Evolutionary conservation across 2,113 vertebrate genomes (phyloP).

Genomic region (Pseudolaguvia tuberculata): DNA sequence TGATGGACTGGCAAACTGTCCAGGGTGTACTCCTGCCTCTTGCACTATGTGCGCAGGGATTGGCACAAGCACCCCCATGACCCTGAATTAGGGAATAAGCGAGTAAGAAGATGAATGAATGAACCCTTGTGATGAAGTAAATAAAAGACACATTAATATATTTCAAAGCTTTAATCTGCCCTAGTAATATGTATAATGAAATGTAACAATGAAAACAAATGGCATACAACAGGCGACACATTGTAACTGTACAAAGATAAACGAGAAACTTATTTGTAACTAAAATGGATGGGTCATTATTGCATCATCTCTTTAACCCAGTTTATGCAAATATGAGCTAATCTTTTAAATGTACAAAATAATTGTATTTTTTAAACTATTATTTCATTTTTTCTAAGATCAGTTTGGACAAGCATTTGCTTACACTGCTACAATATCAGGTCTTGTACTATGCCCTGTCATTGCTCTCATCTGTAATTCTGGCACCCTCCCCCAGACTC

Average conservation of each 20-base stretch:
- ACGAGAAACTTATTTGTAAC: not conserved
- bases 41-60: no score
- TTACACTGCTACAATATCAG: not conserved
- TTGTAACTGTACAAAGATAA: not conserved
- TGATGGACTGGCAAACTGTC: no score
- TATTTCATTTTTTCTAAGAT: not conserved
- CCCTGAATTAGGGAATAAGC: no score
- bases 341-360: no score
- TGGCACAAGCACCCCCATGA: no score
- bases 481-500: conserved; percentile 20
- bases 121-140: not conserved
- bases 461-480: conserved; percentile 33
- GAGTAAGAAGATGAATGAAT: no score
- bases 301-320: no score
- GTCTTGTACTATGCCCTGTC: conserved; percentile 25
- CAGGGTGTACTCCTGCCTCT: no score
- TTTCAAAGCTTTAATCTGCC: not conserved
- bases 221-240: no score
- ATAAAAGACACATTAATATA: not conserved
- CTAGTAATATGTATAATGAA: not conserved
- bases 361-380: not conserved
- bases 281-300: not conserved
- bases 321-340: no score
- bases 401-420: not conserved
- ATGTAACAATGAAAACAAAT: not conserved